Base-by-base conservation (phyloP, 2,113 vertebrate species). In the Mirza zaza region DNA sequence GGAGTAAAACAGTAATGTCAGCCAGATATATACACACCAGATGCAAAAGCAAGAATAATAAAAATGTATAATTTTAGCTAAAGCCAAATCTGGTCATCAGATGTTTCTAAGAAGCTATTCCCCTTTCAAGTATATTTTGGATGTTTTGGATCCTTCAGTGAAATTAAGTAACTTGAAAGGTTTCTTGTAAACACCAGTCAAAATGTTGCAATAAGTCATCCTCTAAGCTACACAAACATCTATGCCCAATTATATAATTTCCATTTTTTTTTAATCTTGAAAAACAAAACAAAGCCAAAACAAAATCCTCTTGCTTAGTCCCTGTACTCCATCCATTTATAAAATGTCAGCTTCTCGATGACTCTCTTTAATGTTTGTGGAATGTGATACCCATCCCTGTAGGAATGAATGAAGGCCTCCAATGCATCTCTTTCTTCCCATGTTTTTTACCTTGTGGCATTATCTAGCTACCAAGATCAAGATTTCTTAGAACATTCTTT, bases 161-260 rank as follows among this genome's bases (percentile, higher is more conserved):
- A 95, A 94, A 97, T 79, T 68, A 97, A 91, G 75, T 71, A 81
- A 90, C 14, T 75, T 92, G 73, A 76, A 96, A 79, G 17, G 0
- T 81, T 94, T 96, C 85, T 94, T 91, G 5, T 91, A 89, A 93
- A 82, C 13, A 90, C 20, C 15, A 85, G 59, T 85, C 84, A 96
- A 71, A 86, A 86, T 91, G 76, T 92, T 82, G 68, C 20, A 91
- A 57, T 82, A 92, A 88, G 32, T 70, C 50, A 65, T 94, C 36
- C 7, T 61, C 71, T 79, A 73, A 95, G 48, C 55, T 65, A 82
- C 25, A 89, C 13, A 93, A 95, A 85, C 71, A 91, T 29, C 4
- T 21, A 91, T 15, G 25, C 3, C 8, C 61, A 45, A 85, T 79
- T 71, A 89, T n/a, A 36, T 94, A 91, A 94, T 87, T 93, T 91